Evolutionary conservation across 2,113 vertebrate species (phyloP).

Genomic region (Poeciliopsis prolifica): DNA sequence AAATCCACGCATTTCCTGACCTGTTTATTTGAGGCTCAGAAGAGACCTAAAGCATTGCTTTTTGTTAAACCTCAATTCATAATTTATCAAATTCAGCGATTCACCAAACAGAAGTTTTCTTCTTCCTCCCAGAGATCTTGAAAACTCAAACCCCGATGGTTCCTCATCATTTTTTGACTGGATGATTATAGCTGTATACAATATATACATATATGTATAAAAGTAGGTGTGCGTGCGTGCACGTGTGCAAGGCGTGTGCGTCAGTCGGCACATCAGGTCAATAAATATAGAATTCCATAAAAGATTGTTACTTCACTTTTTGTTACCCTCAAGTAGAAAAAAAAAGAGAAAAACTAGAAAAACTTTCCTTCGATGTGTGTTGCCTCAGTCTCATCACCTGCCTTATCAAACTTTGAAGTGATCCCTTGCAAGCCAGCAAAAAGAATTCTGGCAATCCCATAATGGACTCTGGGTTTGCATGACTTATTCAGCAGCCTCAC

Average conservation of each 20-base stretch:
- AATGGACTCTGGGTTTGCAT: slow-evolving; percentile 53
- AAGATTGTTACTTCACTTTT: slow-evolving; percentile 10
- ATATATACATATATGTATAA: too few relatives aligned
- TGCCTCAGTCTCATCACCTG: slow-evolving; percentile 6
- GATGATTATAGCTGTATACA: background rate
- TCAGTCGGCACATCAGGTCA: background rate
- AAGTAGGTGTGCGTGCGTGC: too few relatives aligned
- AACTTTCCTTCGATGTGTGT: slow-evolving; percentile 4
- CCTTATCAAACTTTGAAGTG: slow-evolving; percentile 68
- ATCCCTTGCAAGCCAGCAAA: slow-evolving; percentile 42
- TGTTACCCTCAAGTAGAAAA: background rate
- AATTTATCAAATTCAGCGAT: background rate
- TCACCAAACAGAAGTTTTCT: background rate
- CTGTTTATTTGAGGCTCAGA: background rate
- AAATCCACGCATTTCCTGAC: background rate
- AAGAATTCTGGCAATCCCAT: slow-evolving; percentile 64
- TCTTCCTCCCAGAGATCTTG: background rate
- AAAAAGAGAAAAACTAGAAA: background rate
- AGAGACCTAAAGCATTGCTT: background rate
- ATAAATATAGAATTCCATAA: background rate
- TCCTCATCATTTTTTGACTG: background rate
- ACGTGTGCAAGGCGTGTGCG: too few relatives aligned
- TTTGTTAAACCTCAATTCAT: background rate
- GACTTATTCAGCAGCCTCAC: slow-evolving; percentile 61
- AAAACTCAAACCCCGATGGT: background rate